Conservation (phyloP, 2,113 vertebrate genomes). For the Cyrtonyx montezumae region DNA sequence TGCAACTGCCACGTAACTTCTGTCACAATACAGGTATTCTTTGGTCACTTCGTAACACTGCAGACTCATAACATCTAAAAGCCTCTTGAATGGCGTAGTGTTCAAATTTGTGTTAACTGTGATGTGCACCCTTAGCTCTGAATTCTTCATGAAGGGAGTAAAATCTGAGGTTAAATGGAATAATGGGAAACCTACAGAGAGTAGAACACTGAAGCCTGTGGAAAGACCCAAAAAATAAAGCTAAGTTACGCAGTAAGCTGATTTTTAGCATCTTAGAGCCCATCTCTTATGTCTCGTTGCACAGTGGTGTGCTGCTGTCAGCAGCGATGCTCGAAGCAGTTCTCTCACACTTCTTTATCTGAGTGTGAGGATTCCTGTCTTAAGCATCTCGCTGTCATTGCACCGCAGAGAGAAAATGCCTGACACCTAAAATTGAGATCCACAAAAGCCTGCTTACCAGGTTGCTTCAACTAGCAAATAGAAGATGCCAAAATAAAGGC, state of each 20-base stretch:
- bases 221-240: neutral
- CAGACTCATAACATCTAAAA: neutral
- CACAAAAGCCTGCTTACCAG: neutral
- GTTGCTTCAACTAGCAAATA: neutral
- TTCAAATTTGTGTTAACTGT: neutral
- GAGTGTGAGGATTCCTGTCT: rapidly evolving
- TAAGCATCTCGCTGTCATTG: neutral
- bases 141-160: neutral
- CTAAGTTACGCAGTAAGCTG: neutral
- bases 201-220: neutral
- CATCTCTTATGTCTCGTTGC: neutral
- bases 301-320: neutral
- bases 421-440: neutral
- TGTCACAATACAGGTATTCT: neutral
- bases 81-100: neutral
- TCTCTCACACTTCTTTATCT: neutral
- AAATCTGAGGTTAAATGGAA: neutral
- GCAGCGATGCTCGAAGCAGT: neutral
- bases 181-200: neutral
- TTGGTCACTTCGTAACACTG: neutral
- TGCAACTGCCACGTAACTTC: neutral
- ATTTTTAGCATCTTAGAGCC: neutral
- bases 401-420: neutral
- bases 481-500: neutral
- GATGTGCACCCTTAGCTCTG: neutral